Percentiles rank a stretch among this genome's conserved stretches.
Evolutionary conservation across 2,888 invertebrate genomes (phyloP).

Genomic region (Macaria liturata): DNA sequence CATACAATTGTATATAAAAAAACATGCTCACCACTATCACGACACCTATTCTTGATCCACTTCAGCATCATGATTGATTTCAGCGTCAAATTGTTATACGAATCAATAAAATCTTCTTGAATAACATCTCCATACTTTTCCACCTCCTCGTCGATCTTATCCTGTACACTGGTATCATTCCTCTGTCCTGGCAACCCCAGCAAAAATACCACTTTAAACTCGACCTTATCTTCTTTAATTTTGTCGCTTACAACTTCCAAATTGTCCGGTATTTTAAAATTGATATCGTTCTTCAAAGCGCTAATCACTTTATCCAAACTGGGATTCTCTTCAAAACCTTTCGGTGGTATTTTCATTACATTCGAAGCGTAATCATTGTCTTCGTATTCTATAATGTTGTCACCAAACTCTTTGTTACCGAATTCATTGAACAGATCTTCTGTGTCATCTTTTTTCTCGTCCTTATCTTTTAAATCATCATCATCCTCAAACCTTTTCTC

Average conservation of each 20-base stretch:
- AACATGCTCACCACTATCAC: slow-evolving; percentile 75
- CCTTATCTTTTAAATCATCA: slow-evolving; percentile 36
- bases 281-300: slow-evolving; percentile 51
- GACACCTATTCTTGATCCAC: slow-evolving; percentile 89
- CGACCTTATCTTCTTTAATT: slow-evolving; percentile 46
- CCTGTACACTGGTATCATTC: slow-evolving; percentile 83
- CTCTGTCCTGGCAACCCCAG: slow-evolving; percentile 85
- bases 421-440: slow-evolving; percentile 65
- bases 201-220: slow-evolving; percentile 74
- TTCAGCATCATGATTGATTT: slow-evolving; percentile 94
- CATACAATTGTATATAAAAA: too few species aligned
- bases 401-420: slow-evolving; percentile 68
- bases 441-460: slow-evolving; percentile 47
- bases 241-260: slow-evolving; percentile 29
- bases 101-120: slow-evolving; percentile 92
- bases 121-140: slow-evolving; percentile 89
- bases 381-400: slow-evolving; percentile 54
- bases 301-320: slow-evolving; percentile 57
- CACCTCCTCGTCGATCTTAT: slow-evolving; percentile 86
- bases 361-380: slow-evolving; percentile 64
- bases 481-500: slow-evolving; percentile 57
- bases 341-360: slow-evolving; percentile 76
- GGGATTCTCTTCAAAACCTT: slow-evolving; percentile 58
- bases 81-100: slow-evolving; percentile 93
- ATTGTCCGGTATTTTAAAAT: slow-evolving; percentile 44